Evolutionary conservation across 2,113 vertebrate genomes (phyloP).

Genomic region (Zosterops borbonicus): DNA sequence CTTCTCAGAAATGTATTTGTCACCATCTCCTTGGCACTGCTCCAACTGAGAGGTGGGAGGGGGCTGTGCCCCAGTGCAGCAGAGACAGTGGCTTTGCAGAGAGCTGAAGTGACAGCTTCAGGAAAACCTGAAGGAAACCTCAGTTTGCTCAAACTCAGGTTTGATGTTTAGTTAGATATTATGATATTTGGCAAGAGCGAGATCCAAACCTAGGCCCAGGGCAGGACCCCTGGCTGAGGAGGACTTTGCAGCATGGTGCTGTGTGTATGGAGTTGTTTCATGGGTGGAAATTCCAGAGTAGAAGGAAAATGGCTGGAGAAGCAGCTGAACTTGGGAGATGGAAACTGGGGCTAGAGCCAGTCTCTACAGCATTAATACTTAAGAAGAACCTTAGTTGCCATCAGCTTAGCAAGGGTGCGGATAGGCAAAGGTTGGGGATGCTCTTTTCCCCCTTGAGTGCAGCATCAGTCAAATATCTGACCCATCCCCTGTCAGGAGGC

Average conservation of each 20-base stretch:
- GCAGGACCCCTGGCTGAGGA: neutral
- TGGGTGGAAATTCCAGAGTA: neutral
- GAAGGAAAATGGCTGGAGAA: neutral
- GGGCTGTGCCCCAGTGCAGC: rapidly evolving
- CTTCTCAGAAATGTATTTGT: neutral
- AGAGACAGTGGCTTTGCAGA: neutral
- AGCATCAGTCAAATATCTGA: neutral
- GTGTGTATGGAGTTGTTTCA: neutral
- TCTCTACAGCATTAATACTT: neutral
- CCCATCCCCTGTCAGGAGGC: neutral
- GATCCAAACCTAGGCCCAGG: neutral
- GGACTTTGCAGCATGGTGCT: neutral
- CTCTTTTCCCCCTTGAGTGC: neutral
- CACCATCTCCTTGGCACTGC: neutral
- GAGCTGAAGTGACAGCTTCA: neutral
- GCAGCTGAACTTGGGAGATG: neutral
- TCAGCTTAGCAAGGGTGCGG: rapidly evolving
- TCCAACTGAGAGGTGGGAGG: neutral
- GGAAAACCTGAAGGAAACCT: too few relatives aligned
- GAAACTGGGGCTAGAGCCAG: neutral
- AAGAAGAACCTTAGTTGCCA: neutral
- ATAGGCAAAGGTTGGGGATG: neutral
- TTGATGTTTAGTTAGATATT: neutral
- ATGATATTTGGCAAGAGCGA: neutral
- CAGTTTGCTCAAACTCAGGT: neutral